Evolutionary conservation across 2,888 invertebrate species (phyloP), one percentile per base, ranked within the genome.

Genomic region (Caenorhabditis uteleia): DNA sequence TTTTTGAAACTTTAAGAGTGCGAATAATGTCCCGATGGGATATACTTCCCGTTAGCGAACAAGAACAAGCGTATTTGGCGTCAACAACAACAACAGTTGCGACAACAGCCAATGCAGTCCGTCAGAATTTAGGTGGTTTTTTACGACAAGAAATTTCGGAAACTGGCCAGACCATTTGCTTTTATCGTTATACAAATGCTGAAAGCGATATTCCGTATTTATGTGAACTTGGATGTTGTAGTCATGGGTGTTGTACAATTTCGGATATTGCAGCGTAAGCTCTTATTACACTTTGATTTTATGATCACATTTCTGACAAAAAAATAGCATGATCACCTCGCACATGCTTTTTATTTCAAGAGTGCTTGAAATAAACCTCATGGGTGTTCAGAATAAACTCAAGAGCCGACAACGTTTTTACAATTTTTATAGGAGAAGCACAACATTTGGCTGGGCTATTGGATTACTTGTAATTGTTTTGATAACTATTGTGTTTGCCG

Each of bases 141-240:
- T 71, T 77, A 6, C 59, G 75, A 34, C 77, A 78, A 53, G 78
- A 78, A 70, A 59, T 75, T 3, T 73, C 74, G 48, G 79, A 79
- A 50, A 54, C 69, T n/a, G 73, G 76, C 10, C 78, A 78, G 48
- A 70, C 65, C 20, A 70, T 78, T 10, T 79, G 79, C 40, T 78
- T 75, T 49, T 79, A 78, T 45, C 68, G 70, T 3, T 72, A 70
- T 23, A 59, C 59, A 12, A 59, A 44, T 16, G 75, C 62, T 16
- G 74, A 74, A 29, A 56, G 66, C 6, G 73, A 77, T 0, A 67
- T 79, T 21, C 77, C 77, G 8, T 78, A 76, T 38, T 46, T 78
- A 26, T 79, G 79, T 33, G 74, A 77, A 21, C 59, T 78, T 23
- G 79, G 79, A 18, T 79, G 79, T 53, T 79, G 79, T 34, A 56